Evolutionary conservation across 2,888 invertebrate genomes (phyloP).

Genomic region (Rhaphigaster nebulosa): DNA sequence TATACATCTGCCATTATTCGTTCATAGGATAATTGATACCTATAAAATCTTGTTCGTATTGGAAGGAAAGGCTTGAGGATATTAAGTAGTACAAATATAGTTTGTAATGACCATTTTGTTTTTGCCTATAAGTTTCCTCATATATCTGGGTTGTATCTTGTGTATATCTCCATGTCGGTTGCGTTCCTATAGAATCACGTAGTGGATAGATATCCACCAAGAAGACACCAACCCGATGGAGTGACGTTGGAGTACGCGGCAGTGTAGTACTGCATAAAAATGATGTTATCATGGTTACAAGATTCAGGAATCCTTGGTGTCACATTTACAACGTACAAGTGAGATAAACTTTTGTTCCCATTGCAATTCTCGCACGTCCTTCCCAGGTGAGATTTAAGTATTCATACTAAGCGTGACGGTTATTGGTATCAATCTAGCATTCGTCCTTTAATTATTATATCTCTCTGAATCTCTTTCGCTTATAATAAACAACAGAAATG

Average conservation of each 20-base stretch:
- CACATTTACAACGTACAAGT: not conserved
- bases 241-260: not conserved
- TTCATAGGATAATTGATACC: too few species aligned
- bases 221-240: not conserved
- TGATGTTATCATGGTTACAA: not conserved
- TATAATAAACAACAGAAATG: too few species aligned
- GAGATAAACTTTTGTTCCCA: not conserved
- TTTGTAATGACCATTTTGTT: too few species aligned
- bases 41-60: too few species aligned
- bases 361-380: not conserved
- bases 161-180: not conserved
- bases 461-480: too few species aligned
- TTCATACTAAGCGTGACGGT: not conserved
- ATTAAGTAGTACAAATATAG: too few species aligned
- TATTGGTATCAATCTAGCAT: not conserved
- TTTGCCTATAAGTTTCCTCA: too few species aligned
- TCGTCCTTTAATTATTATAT: not conserved
- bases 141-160: too few species aligned
- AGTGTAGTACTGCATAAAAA: not conserved
- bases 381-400: not conserved
- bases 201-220: not conserved
- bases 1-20: too few species aligned
- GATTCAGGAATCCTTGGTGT: not conserved
- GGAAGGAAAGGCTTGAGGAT: too few species aligned
- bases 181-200: not conserved